Evolutionary conservation across 2,888 invertebrate species (phyloP).

Genomic region (Drosophila cracens): DNA sequence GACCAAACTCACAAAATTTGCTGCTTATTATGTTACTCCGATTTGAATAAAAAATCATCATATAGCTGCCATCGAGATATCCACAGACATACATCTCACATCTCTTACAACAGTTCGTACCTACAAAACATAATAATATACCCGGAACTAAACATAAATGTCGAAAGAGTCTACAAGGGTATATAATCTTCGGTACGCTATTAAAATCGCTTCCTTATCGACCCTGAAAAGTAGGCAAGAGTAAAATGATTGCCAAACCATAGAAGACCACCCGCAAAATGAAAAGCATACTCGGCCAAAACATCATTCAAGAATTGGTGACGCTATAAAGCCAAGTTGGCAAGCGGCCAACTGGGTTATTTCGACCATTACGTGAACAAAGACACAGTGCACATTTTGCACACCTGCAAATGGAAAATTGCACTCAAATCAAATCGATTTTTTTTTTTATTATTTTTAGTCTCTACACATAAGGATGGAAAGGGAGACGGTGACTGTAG

Average conservation of each 20-base stretch:
- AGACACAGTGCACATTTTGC: conserved; percentile 19
- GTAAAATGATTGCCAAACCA: conserved; percentile 23
- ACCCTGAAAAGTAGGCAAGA: conserved; percentile 67
- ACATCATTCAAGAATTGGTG: background rate
- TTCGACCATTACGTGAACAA: conserved; percentile 55
- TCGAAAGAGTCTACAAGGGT: background rate
- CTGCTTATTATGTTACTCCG: background rate
- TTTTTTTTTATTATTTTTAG: conserved; percentile 27
- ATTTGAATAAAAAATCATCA: background rate
- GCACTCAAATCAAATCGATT: conserved; percentile 65
- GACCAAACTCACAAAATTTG: background rate
- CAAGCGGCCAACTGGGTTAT: conserved; percentile 62
- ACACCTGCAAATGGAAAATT: conserved; percentile 23
- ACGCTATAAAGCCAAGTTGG: conserved; percentile 42
- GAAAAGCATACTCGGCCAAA: background rate
- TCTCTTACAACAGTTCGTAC: background rate
- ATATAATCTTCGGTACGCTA: background rate
- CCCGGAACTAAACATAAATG: background rate
- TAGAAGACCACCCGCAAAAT: conserved; percentile 2
- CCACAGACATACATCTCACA: background rate
- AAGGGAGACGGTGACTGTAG: conserved; percentile 48
- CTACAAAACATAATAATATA: background rate
- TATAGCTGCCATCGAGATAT: background rate
- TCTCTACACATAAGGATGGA: background rate
- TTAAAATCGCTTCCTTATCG: conserved; percentile 9